These are phyloP conservation scores for Pollenia griseotomentosa DNA, from an alignment of 2,888 invertebrate species.

Conservation along the genomic window DNA sequence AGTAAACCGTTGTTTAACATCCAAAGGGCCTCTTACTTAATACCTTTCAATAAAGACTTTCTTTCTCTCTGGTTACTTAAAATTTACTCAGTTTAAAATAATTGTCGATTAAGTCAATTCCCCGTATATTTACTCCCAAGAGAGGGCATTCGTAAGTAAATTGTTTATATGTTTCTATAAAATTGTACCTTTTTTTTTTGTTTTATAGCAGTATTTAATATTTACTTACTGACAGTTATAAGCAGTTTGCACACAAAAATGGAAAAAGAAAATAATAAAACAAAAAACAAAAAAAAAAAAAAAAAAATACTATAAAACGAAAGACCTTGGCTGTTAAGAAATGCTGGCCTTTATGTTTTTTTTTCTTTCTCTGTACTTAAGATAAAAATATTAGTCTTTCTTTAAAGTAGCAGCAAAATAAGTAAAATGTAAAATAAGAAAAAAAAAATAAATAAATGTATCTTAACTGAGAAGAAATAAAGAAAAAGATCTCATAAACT, in stretches of 20 bases:
- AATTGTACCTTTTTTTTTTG: not conserved
- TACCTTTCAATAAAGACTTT: too few relatives aligned
- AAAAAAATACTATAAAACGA: not conserved
- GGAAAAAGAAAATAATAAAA: not conserved
- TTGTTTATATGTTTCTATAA: not conserved
- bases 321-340: slow-evolving; percentile 63
- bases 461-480: slow-evolving; percentile 13
- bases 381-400: slow-evolving; percentile 41
- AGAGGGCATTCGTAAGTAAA: not conserved
- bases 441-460: slow-evolving; percentile 35
- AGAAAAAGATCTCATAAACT: slow-evolving; percentile 63
- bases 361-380: slow-evolving; percentile 17
- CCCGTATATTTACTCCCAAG: not conserved
- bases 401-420: slow-evolving; percentile 34
- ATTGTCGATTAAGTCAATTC: not conserved
- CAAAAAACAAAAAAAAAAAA: not conserved
- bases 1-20: too few relatives aligned
- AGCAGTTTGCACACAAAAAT: slow-evolving; percentile 1
- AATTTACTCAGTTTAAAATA: too few relatives aligned
- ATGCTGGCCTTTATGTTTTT: slow-evolving; percentile 46
- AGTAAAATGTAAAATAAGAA: slow-evolving; percentile 10
- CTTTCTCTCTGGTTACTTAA: too few relatives aligned
- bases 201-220: slow-evolving; percentile 25
- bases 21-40: too few relatives aligned
- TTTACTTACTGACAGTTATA: slow-evolving; percentile 47